Base-by-base conservation (phyloP, 2,113 vertebrate species). In the Sapayoa aenigma region DNA sequence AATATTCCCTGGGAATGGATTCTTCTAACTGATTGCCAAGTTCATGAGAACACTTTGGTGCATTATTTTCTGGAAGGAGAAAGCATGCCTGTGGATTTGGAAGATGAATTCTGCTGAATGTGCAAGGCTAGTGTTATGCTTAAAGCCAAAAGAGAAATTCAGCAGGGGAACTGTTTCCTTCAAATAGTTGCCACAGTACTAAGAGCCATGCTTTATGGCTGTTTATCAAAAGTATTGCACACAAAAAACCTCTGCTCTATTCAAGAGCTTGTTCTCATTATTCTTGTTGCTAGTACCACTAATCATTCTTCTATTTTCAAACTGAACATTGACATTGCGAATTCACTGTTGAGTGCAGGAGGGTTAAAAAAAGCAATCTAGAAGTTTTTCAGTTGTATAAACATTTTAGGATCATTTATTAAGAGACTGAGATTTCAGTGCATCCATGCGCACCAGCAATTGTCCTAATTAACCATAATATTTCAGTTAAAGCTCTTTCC, bases 61-160 rank as follows among this genome's bases (percentile, higher is more conserved):
- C 30, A 24, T 78, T 91, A 77, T 89, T 66, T 89, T 78, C 53
- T 84, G 53, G 66, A 83, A 91, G 35, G 41, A 84, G 53, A 94
- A 89, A 94, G 25, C 67, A 46, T 74, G 60, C 24, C 24, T 67
- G 28, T 65, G 39, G 21, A 44, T 96, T 94, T 90, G 50, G 84
- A 94, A 93, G 52, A 55, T 0, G 5, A 90, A 94, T 91, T 87
- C 47, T 92, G 72, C 90, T 94, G 83, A 74, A 86, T 56, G 30
- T 60, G 65, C 42, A 75, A 88, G 50, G 75, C 78, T 83, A 90
- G 31, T 4, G 1, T 74, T 85, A 44, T 31, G 11, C 74, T 93
- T 86, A 78, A 96, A 91, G 44, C 39, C 31, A 81, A 91, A 89
- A 76, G 49, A 77, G 12, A 89, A 94, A 94, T 89, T 87, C 76